These are phyloP conservation scores for Microcebus tavaratra DNA, from an alignment of 2,113 vertebrate genomes.

Conservation along the genomic window DNA sequence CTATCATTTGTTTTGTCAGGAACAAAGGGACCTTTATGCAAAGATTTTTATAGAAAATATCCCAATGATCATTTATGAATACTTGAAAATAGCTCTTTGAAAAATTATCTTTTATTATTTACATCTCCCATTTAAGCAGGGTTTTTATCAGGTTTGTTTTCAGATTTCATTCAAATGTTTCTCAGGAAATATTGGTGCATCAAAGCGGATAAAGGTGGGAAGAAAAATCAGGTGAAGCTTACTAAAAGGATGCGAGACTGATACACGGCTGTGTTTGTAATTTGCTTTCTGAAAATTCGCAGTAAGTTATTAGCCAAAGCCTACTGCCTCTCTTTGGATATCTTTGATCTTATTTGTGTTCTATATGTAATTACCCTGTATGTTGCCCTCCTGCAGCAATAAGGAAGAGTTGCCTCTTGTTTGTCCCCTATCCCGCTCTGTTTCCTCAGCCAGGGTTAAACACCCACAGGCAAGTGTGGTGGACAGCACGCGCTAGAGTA, in stretches of 20 bases:
- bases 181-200: background rate
- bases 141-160: slow-evolving; percentile 5
- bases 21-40: background rate
- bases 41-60: slow-evolving; percentile 22
- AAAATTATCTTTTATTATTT: background rate
- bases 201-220: background rate
- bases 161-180: background rate
- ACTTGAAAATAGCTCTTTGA: background rate
- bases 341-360: background rate
- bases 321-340: background rate
- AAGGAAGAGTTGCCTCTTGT: background rate
- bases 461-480: background rate
- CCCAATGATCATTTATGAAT: background rate
- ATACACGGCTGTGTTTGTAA: background rate
- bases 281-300: background rate
- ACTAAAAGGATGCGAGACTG: background rate
- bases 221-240: slow-evolving; percentile 15
- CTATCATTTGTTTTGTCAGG: slow-evolving; percentile 16
- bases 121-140: background rate
- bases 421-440: background rate
- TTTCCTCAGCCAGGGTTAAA: background rate
- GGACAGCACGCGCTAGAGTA: background rate
- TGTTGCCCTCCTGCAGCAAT: background rate
- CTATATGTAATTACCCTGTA: background rate
- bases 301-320: background rate